Conservation (phyloP, 2,888 invertebrate species). For the Brassicogethes aeneus region DNA sequence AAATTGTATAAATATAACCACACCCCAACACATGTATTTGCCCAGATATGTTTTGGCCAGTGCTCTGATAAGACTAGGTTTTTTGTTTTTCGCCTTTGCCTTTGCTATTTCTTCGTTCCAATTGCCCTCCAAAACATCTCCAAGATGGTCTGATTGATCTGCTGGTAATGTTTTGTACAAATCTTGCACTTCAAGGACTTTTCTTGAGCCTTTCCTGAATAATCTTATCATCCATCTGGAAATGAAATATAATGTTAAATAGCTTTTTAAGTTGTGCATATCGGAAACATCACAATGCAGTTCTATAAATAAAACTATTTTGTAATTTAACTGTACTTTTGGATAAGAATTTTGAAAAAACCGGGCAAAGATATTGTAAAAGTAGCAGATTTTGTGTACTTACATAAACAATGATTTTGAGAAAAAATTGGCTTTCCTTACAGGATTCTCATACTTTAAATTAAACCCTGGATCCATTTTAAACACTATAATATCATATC, state of each 20-base stretch:
- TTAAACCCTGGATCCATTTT: constrained; percentile 16
- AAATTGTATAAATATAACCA: constrained; percentile 10
- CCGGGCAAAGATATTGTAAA: too few relatives aligned
- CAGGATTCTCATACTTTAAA: constrained; percentile 42
- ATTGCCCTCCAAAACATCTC: constrained; percentile 52
- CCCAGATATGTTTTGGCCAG: constrained; percentile 12
- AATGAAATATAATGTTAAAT: constrained; percentile 6
- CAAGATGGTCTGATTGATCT: constrained; percentile 54
- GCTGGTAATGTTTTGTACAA: constrained; percentile 51
- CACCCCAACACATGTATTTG: constrained; percentile 14
- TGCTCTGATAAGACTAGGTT: constrained; percentile 16
- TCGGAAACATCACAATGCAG: too few relatives aligned
- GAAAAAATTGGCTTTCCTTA: constrained; percentile 48
- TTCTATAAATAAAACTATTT: too few relatives aligned
- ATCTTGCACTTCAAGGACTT: constrained; percentile 55
- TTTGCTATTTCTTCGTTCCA: constrained; percentile 27
- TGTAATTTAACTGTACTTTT: too few relatives aligned
- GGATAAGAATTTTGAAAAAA: too few relatives aligned
- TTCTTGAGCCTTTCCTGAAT: constrained; percentile 46
- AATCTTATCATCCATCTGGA: constrained; percentile 35
- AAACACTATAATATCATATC: too few relatives aligned
- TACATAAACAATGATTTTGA: constrained; percentile 44
- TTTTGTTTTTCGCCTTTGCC: constrained; percentile 7
- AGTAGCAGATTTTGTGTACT: too few relatives aligned
- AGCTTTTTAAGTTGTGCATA: too few relatives aligned